Conservation (phyloP, 2,113 vertebrate species). For the Seriola dumerili region DNA sequence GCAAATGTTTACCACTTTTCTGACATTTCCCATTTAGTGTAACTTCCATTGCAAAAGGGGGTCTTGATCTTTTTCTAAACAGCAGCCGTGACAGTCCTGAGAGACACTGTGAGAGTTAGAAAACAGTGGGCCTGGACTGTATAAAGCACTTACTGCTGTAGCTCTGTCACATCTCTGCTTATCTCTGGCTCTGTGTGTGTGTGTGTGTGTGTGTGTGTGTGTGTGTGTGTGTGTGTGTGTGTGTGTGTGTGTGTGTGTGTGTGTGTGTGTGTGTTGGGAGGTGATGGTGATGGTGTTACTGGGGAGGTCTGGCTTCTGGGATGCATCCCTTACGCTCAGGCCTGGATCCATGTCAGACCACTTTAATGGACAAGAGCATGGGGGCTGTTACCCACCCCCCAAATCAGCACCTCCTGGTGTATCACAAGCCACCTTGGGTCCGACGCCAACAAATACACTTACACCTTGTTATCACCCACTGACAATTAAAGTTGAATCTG, state of each 20-base stretch:
- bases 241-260: constrained; percentile 12
- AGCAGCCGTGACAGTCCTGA: constrained; percentile 36
- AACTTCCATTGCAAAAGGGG: constrained; percentile 38
- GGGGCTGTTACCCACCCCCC: constrained; percentile 19
- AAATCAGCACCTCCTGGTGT: constrained; percentile 53
- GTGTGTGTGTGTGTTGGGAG: constrained; percentile 11
- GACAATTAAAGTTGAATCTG: constrained; percentile 54
- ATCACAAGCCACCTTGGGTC: constrained; percentile 29
- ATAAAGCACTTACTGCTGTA: constrained; percentile 52
- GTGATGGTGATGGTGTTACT: constrained; percentile 37
- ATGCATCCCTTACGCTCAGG: constrained; percentile 55
- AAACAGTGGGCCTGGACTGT: constrained; percentile 58
- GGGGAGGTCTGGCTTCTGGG: constrained; percentile 57
- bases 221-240: constrained; percentile 17
- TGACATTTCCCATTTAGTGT: constrained; percentile 60
- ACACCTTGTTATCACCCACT: constrained; percentile 53
- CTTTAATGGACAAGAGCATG: constrained; percentile 55
- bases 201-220: constrained; percentile 18
- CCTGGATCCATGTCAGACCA: constrained; percentile 53
- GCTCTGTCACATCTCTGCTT: constrained; percentile 64
- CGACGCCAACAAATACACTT: constrained; percentile 36
- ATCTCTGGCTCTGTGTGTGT: constrained; percentile 59
- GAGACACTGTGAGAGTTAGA: constrained; percentile 50
- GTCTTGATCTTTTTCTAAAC: constrained; percentile 63
- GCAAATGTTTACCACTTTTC: constrained; percentile 63